A percentile compares a stretch with the other conserved stretches of the same genome.
phyloP scores from a whole-genome alignment of 2,797 vertebrate genomes.

The Cyclopterus lumpus region DNA sequence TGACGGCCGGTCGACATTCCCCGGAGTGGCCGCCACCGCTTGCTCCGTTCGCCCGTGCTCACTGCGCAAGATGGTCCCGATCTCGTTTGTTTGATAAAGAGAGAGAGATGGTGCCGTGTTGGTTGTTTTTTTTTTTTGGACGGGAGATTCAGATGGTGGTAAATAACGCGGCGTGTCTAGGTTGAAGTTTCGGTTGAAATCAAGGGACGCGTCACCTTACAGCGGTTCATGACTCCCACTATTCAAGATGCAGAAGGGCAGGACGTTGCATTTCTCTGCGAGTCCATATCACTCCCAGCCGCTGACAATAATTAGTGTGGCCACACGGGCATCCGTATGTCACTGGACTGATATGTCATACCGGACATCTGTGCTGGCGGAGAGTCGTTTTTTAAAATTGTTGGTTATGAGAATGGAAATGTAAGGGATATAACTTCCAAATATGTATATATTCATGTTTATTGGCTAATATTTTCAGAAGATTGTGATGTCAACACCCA shows the following conservation, averaged over 20 bases:
- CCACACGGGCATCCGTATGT: conserved; percentile 80
- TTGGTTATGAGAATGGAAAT: neutral
- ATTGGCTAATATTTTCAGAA: neutral
- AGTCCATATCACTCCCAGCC: conserved; percentile 73
- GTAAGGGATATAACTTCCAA: neutral
- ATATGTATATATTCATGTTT: neutral
- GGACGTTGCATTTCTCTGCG: conserved; percentile 78
- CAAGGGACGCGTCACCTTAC: conserved; percentile 83
- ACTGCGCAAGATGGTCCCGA: conserved; percentile 75
- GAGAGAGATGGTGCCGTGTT: conserved; percentile 35
- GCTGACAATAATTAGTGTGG: conserved; percentile 74
- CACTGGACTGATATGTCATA: conserved; percentile 63
- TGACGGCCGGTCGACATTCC: conserved; percentile 83
- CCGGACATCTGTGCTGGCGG: conserved; percentile 37
- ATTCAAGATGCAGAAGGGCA: conserved; percentile 80
- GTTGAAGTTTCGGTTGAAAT: conserved; percentile 73
- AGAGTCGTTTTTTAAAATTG: neutral
- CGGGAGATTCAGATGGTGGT: conserved; percentile 46
- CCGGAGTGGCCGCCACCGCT: conserved; percentile 75
- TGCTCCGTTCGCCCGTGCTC: conserved; percentile 55
- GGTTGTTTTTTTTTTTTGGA: neutral
- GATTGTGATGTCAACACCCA: neutral
- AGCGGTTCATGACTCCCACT: conserved; percentile 84
- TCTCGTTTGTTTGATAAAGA: conserved; percentile 51
- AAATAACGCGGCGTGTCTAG: conserved; percentile 63